Base-by-base conservation (phyloP, 2,888 invertebrate species). In the Ptychoptera albimana region DNA sequence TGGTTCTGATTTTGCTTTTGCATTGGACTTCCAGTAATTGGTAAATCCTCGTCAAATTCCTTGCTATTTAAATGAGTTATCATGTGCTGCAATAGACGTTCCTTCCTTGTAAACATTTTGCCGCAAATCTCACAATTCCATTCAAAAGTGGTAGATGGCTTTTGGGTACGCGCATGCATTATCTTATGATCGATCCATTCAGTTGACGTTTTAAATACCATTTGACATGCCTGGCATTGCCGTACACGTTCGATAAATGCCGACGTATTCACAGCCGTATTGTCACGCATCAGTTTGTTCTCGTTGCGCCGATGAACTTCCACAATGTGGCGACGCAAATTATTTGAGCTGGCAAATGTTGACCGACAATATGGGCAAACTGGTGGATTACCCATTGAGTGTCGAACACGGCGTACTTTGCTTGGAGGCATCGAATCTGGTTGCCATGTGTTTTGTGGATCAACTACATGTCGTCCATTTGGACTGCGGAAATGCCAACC, bases 71-170 rank as follows among this genome's bases (percentile, higher is more conserved):
- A 56, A 50, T 66, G 66, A 43, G 60, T 60, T 44, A 60, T 56
- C 49, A 66, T 60, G 49, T 66, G 66, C 53, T 64, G 63, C 40
- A 66, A 55, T 11, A 66, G 54, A 47, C 65, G 62, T 51, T 66
- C 66, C 41, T 64, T 64, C 34, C 66, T 59, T 23, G 64, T 64
- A 43, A 66, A 56, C 46, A 64, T 60, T 39, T 61, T 59, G 31
- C 63, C 62, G 45, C 66, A 66, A 39, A 66, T 54, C 44, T 65
- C 66, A 49, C 66, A 66, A 45, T 61, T 62, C 66, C 66, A 66
- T 45, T 65, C 66, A 51, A 61, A 64, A 46, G 64, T 60, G 23
- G 61, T 59, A 38, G 58, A 60, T 6, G 61, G 60, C 47, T 60
- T 62, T 48, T 59, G 59, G 9, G 58, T 54, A 30, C 60, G 57